Conservation (phyloP, 2,113 vertebrate species). For the Amphiprion percula region DNA sequence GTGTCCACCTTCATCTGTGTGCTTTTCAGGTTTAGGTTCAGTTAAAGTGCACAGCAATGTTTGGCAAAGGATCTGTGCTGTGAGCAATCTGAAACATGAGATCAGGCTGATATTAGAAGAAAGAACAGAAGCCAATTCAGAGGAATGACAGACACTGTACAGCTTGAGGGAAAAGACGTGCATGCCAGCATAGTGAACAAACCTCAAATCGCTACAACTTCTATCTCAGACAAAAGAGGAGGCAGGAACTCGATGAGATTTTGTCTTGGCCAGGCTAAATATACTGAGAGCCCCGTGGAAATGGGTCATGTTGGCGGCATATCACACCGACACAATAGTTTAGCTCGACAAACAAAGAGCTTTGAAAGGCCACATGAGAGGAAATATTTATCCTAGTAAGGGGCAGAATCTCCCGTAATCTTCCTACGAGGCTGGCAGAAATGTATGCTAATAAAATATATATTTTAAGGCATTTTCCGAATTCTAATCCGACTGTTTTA, state of each 20-base stretch:
- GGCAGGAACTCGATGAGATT: constrained; percentile 31
- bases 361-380: constrained; percentile 7
- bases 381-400: constrained; percentile 2
- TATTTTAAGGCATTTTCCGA: not conserved
- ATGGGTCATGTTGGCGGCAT: constrained; percentile 65
- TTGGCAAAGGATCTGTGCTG: not conserved
- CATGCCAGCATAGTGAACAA: constrained; percentile 12
- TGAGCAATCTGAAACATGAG: not conserved
- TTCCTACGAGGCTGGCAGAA: not conserved
- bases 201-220: constrained; percentile 28
- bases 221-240: constrained; percentile 16
- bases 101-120: not conserved
- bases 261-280: constrained; percentile 51
- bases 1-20: constrained; percentile 12
- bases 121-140: not conserved
- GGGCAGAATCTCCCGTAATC: too few relatives aligned
- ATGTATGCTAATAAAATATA: not conserved
- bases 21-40: constrained; percentile 35
- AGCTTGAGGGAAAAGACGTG: not conserved
- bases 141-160: constrained; percentile 1
- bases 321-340: constrained; percentile 37
- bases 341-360: constrained; percentile 26
- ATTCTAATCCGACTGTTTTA: not conserved
- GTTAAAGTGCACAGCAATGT: not conserved
- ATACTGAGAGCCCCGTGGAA: constrained; percentile 58